These are phyloP conservation scores for Myripristis murdjan DNA, from an alignment of 2,797 vertebrate genomes.

Conservation along the genomic window DNA sequence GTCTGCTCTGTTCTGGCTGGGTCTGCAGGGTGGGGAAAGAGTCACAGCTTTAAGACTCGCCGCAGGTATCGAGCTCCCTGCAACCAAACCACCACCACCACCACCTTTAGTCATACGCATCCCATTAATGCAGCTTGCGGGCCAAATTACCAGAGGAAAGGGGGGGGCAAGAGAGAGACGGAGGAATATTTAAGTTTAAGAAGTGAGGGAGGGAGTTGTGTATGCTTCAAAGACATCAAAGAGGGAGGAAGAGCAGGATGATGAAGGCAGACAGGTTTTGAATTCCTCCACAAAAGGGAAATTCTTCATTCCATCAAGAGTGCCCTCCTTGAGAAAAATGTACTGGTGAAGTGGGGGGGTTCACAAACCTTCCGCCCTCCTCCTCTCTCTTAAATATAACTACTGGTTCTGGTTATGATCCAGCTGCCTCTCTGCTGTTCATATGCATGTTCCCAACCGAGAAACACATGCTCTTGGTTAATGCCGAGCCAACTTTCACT, in stretches of 20 bases:
- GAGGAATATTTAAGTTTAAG: slow-evolving; percentile 46
- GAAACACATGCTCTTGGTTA: slow-evolving; percentile 72
- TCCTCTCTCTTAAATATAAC: slow-evolving; percentile 26
- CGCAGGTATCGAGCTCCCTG: slow-evolving; percentile 58
- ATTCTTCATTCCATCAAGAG: slow-evolving; percentile 42
- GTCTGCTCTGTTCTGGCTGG: slow-evolving; percentile 58
- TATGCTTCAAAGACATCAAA: slow-evolving; percentile 58
- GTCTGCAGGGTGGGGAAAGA: slow-evolving; percentile 35
- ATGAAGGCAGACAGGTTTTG: slow-evolving; percentile 58
- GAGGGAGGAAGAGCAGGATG: slow-evolving; percentile 43
- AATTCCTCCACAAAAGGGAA: slow-evolving; percentile 71
- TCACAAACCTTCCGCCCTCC: slow-evolving; percentile 21
- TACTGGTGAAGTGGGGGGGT: background rate
- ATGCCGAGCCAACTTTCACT: slow-evolving; percentile 47
- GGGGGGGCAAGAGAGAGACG: slow-evolving; percentile 35
- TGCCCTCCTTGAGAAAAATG: background rate
- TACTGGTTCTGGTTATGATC: slow-evolving; percentile 65
- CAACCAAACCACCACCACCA: slow-evolving; percentile 13
- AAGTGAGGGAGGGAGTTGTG: slow-evolving; percentile 2
- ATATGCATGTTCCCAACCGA: slow-evolving; percentile 54
- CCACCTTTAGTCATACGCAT: slow-evolving; percentile 8
- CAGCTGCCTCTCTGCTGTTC: slow-evolving; percentile 54
- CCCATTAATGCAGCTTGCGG: slow-evolving; percentile 8
- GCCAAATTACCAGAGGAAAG: slow-evolving; percentile 15
- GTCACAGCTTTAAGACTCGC: slow-evolving; percentile 64